Base-by-base conservation (phyloP, 2,113 vertebrate genomes). In the Noctilio leporinus region DNA sequence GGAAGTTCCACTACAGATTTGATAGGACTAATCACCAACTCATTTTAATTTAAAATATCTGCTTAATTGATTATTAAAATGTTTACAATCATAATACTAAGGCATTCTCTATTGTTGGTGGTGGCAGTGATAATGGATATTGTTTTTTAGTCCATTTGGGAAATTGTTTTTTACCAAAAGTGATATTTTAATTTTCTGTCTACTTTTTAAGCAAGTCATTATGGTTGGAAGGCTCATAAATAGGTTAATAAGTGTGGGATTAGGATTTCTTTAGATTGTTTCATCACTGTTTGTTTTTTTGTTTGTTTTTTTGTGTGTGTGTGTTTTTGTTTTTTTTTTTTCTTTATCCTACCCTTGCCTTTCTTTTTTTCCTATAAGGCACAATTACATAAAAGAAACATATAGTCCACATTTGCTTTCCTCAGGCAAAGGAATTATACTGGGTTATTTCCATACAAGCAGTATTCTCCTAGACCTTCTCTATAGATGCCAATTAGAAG, bases 401-500 rank as follows among this genome's bases (percentile, higher is more conserved):
- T 10, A 1, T 59, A 88, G 94, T 92, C 91, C 96, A 86, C 91
- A 83, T 87, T 86, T 94, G 57, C 19, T 38, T 80, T 96, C 85
- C 4, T 9, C 81, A 77, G 98, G 97, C 98, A 98, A 96, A 98
- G 98, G 98, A 98, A 98, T 98, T 98, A 96, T 95, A 95, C 76
- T 62, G 72, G 53, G 95, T 96, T 98, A 77, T 95, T 98, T 97
- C 97, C 59, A 97, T 91, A 96, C 97, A 97, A 96, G 90, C 98
- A 96, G 85, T 98, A 96, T 97, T 97, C 97, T 97, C 87, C 90
- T 95, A 97, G 98, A 97, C 97, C 97, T 98, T 98, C 98, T 98
- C 98, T 98, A 59, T 92, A 98, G 98, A 98, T 98, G 98, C 98
- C 98, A 98, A 98, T 98, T 98, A 98, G 98, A 98, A 98, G 98